Conservation (phyloP, 2,113 vertebrate genomes). For the Poeciliopsis retropinna region DNA sequence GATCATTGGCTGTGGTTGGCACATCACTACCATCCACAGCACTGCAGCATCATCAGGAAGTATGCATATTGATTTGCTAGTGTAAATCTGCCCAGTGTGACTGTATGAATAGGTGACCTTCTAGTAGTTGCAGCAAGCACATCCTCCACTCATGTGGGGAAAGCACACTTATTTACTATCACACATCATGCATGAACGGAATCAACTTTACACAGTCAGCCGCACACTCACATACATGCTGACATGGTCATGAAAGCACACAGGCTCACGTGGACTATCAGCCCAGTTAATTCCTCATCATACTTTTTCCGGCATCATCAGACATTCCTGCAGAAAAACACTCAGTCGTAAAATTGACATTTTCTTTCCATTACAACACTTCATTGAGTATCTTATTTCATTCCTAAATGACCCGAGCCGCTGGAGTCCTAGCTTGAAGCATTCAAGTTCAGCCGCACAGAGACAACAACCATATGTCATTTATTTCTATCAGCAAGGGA, state of each 20-base stretch:
- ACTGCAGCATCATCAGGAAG: conserved; percentile 67
- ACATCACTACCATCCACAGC: conserved; percentile 33
- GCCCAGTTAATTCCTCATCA: conserved; percentile 34
- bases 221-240: conserved; percentile 16
- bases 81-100: conserved; percentile 66
- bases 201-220: conserved; percentile 19
- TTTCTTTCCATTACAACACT: conserved; percentile 73
- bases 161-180: conserved; percentile 36
- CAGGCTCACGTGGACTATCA: background rate
- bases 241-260: background rate
- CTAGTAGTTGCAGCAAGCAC: conserved; percentile 47
- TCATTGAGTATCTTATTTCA: conserved; percentile 69
- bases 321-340: conserved; percentile 55
- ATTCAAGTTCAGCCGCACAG: conserved; percentile 48
- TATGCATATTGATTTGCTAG: conserved; percentile 65
- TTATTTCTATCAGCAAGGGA: conserved; percentile 60
- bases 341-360: conserved; percentile 62
- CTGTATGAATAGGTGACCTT: conserved; percentile 74
- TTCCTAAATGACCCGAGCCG: conserved; percentile 54
- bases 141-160: conserved; percentile 29
- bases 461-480: conserved; percentile 54
- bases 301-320: conserved; percentile 50
- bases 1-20: conserved; percentile 40
- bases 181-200: conserved; percentile 43
- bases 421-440: conserved; percentile 48